phyloP scores from a whole-genome alignment of 2,113 vertebrate genomes.

The Meleagris gallopavo region DNA sequence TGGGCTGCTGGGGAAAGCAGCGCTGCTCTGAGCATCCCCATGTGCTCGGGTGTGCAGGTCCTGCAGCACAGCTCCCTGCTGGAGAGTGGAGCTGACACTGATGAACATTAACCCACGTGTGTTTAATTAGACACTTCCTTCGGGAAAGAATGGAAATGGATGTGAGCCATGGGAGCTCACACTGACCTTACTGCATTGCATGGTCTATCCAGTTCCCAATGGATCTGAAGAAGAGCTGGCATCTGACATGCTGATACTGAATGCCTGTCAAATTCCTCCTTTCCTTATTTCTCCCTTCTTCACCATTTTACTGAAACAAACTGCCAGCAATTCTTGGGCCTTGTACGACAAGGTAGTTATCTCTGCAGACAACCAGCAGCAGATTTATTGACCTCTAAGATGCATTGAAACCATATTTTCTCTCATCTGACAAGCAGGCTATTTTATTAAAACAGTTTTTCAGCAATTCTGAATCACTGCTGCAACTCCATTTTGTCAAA shows the following conservation, averaged over 20 bases:
- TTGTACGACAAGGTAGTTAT: constrained; percentile 42
- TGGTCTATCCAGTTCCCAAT: background rate
- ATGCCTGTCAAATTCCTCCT: background rate
- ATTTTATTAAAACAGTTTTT: constrained; percentile 32
- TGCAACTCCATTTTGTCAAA: constrained; percentile 35
- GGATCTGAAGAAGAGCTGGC: background rate
- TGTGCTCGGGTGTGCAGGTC: background rate
- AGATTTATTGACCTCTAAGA: constrained; percentile 45
- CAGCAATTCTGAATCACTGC: background rate
- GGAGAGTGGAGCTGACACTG: background rate
- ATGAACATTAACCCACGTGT: accelerated
- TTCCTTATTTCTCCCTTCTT: background rate
- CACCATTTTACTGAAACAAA: background rate
- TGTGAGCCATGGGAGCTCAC: background rate
- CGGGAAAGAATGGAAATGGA: background rate
- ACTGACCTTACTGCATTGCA: background rate
- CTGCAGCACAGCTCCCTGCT: background rate
- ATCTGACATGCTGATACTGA: background rate
- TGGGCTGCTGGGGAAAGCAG: background rate
- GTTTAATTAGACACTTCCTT: background rate
- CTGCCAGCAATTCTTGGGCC: background rate
- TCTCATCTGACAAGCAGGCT: constrained; percentile 20
- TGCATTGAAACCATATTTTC: constrained; percentile 19
- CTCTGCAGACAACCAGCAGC: constrained; percentile 12
- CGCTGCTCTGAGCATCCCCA: background rate